Evolutionary conservation across 2,888 invertebrate genomes (phyloP).

Genomic region (Panopea generosa): DNA sequence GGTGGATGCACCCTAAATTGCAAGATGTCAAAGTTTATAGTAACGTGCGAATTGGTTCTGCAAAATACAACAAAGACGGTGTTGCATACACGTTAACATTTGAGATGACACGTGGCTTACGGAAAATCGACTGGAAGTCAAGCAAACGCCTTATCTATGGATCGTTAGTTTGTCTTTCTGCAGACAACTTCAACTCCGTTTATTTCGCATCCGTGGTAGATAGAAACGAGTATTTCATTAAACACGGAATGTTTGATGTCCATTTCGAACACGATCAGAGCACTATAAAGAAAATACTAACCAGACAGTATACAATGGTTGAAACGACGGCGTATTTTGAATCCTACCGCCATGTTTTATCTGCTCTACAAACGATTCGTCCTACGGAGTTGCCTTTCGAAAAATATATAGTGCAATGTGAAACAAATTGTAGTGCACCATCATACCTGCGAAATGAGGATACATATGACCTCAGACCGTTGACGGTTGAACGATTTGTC

Average conservation of each 20-base stretch:
- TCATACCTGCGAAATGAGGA: slow-evolving; percentile 61
- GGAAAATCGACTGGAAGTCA: slow-evolving; percentile 84
- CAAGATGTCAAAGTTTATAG: slow-evolving; percentile 63
- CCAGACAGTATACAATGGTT: slow-evolving; percentile 87
- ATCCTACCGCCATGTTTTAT: slow-evolving; percentile 91
- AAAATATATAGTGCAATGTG: slow-evolving; percentile 69
- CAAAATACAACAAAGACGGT: slow-evolving; percentile 44
- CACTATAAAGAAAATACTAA: slow-evolving; percentile 33
- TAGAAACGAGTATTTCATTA: slow-evolving; percentile 67
- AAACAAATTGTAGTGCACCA: slow-evolving; percentile 65
- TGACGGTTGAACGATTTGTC: slow-evolving; percentile 26
- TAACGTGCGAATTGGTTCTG: slow-evolving; percentile 43
- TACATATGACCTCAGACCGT: slow-evolving; percentile 65
- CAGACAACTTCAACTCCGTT: slow-evolving; percentile 89
- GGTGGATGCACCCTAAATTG: neutral
- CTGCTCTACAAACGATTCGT: slow-evolving; percentile 89
- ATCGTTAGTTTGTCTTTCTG: slow-evolving; percentile 90
- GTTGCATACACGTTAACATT: slow-evolving; percentile 48
- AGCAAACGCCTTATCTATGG: slow-evolving; percentile 90
- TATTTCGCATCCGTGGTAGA: slow-evolving; percentile 88
- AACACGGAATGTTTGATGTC: slow-evolving; percentile 73
- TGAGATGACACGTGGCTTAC: slow-evolving; percentile 44
- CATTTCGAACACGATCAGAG: slow-evolving; percentile 63
- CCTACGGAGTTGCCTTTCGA: slow-evolving; percentile 73
- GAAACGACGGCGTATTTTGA: slow-evolving; percentile 93